Evolutionary conservation across 2,888 invertebrate species (phyloP), one percentile per base, ranked within the genome.

Genomic region (Pristionchus fissidentatus): DNA sequence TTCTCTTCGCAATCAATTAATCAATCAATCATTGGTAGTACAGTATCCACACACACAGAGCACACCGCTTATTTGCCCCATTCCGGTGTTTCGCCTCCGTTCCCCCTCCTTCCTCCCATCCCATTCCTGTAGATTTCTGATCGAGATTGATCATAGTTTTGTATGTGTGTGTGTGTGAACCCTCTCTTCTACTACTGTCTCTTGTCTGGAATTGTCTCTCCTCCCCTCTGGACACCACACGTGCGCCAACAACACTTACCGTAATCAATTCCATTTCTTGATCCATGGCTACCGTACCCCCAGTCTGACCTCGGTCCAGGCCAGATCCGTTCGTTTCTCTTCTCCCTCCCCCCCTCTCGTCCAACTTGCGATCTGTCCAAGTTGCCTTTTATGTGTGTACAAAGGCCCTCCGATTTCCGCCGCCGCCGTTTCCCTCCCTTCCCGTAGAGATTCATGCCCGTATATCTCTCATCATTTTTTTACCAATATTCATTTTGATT

Each of bases 241-340:
- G 22, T 10, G n/a, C 22, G 70, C 70, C 70, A 70, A n/a, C n/a
- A n/a, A 70, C 43, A 41, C 70, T 70, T 70, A 70, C 70, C 70
- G 70, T 70, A 70, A 70, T 70, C 43, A 41, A 70, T 38, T 41
- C 19, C 35, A n/a, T n/a, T n/a, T n/a, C 19, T 70, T 15, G n/a
- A 70, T 70, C 70, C 70, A 70, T 70, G 70, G 70, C 70, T 70
- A n/a, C 41, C 26, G 70, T 70, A 70, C 70, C 70, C 70, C n/a
- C n/a, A n/a, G n/a, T 41, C 70, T 19, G n/a, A 70, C 70, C 70
- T 70, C 66, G 15, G 38, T 70, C 70, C 70, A 70, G 70, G 43
- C 70, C 38, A 70, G 70, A 41, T n/a, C n/a, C n/a, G n/a, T n/a
- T n/a, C n/a, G n/a, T n/a, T n/a, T n/a, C n/a, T n/a, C n/a, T n/a